phyloP scores from a whole-genome alignment of 2,797 vertebrate genomes.

The Rhinophrynus dorsalis region DNA sequence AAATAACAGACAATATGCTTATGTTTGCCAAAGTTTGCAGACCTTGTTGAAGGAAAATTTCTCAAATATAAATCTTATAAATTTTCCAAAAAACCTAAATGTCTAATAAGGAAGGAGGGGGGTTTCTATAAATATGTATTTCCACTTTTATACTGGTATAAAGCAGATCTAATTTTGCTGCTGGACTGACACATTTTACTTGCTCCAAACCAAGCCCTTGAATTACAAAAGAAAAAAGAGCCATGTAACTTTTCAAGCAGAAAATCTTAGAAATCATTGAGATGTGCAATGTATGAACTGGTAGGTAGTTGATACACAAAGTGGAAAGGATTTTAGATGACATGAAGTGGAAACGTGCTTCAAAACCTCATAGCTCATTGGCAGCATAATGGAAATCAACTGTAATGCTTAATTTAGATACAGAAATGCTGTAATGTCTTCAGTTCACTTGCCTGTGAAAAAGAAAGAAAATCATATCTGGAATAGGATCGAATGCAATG shows the following conservation, averaged over 20 bases:
- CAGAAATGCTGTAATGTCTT: conserved; percentile 26
- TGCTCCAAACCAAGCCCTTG: conserved; percentile 44
- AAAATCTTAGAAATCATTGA: conserved; percentile 47
- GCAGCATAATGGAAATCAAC: conserved; percentile 45
- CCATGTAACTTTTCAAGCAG: conserved; percentile 47
- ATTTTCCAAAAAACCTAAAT: background rate
- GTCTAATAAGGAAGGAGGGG: background rate
- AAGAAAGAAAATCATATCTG: conserved; percentile 25
- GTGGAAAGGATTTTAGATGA: conserved; percentile 39
- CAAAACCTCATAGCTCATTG: conserved; percentile 44
- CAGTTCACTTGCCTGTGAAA: conserved; percentile 39
- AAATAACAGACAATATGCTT: background rate
- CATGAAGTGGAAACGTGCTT: conserved; percentile 41
- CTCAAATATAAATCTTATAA: background rate
- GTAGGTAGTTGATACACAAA: conserved; percentile 40
- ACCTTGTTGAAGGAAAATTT: background rate
- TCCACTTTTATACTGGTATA: conserved; percentile 15
- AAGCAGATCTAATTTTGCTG: conserved; percentile 34
- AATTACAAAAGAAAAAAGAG: conserved; percentile 43
- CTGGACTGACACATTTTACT: conserved; percentile 35
- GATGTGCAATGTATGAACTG: conserved; percentile 44
- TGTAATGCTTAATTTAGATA: conserved; percentile 45
- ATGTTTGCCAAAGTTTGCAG: background rate
- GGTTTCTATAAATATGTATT: conserved; percentile 33
- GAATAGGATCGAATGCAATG: conserved; percentile 22